Conservation (phyloP, 2,888 invertebrate species). For the Drosophila flavopinicola region DNA sequence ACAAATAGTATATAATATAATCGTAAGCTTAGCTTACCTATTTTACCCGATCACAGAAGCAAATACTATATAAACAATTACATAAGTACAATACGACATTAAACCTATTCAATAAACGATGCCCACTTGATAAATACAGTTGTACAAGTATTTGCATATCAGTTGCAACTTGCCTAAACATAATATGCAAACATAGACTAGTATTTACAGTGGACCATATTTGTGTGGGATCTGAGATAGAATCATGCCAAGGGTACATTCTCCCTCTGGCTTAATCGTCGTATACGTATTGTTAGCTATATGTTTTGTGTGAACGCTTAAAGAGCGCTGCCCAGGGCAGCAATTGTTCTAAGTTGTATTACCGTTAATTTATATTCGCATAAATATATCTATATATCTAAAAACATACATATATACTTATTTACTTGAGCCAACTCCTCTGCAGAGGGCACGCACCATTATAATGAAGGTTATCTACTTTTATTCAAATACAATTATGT, state of each 20-base stretch:
- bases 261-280: slow-evolving; percentile 1
- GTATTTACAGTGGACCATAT: too few species aligned
- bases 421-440: slow-evolving; percentile 1
- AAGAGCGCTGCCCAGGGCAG: slow-evolving; percentile 46
- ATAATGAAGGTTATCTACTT: slow-evolving; percentile 14
- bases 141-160: slow-evolving; percentile 12
- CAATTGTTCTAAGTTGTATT: slow-evolving; percentile 42
- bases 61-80: slow-evolving; percentile 31
- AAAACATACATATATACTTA: neutral
- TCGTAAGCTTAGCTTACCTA: slow-evolving; percentile 64
- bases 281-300: slow-evolving; percentile 14
- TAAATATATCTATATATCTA: slow-evolving; percentile 16
- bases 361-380: slow-evolving; percentile 28
- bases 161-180: slow-evolving; percentile 6
- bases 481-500: slow-evolving; percentile 1
- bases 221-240: slow-evolving; percentile 10
- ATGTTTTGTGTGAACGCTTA: slow-evolving; percentile 32
- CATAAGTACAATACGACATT: slow-evolving; percentile 32
- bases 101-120: slow-evolving; percentile 17
- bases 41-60: slow-evolving; percentile 17
- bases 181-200: neutral
- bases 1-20: slow-evolving; percentile 27
- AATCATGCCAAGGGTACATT: slow-evolving; percentile 4
- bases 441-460: slow-evolving; percentile 13
- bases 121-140: neutral